phyloP scores from a whole-genome alignment of 37 sponge, comb jelly and placozoan genomes.

The Petrosia ficiformis region DNA sequence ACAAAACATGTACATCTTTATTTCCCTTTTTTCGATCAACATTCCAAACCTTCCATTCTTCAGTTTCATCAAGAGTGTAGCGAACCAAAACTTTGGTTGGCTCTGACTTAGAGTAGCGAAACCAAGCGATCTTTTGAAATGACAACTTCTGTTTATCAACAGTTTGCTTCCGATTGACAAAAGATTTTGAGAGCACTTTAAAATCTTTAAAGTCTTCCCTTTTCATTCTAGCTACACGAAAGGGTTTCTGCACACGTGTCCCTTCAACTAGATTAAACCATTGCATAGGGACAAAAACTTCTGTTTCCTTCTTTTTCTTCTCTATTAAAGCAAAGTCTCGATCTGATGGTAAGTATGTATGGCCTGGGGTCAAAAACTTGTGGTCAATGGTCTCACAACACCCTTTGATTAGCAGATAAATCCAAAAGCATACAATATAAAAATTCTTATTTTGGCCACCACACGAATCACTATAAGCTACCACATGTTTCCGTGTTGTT shows the following conservation, averaged over 20 bases:
- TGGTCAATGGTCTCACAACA: conserved; percentile 29
- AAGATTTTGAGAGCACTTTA: too few relatives aligned
- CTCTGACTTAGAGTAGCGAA: too few relatives aligned
- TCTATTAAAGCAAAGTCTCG: conserved; percentile 22
- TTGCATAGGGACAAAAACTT: conserved; percentile 21
- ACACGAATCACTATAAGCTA: conserved; percentile 25
- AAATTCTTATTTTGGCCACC: conserved; percentile 36
- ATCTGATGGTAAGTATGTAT: conserved; percentile 38
- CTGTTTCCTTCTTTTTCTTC: neutral
- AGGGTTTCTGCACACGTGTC: conserved; percentile 4
- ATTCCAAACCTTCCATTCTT: too few relatives aligned
- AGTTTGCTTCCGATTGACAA: conserved; percentile 27
- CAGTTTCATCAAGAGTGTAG: too few relatives aligned
- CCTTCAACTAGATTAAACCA: conserved; percentile 12
- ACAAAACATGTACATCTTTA: too few relatives aligned
- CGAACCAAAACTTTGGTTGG: too few relatives aligned
- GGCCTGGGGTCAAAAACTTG: conserved; percentile 39
- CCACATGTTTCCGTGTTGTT: conserved; percentile 5
- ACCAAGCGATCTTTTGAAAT: conserved; percentile 28
- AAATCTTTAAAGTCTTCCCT: conserved; percentile 16
- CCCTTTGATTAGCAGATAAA: too few relatives aligned
- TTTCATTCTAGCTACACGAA: conserved; percentile 13
- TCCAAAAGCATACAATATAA: conserved; percentile 18
- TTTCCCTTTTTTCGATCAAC: too few relatives aligned
- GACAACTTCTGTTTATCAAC: conserved; percentile 6